Percentiles rank a stretch among this genome's conserved stretches.
These are phyloP conservation scores for Tetragnatha versicolor DNA, from an alignment of 1,140 invertebrate genomes.

Conservation along the genomic window DNA sequence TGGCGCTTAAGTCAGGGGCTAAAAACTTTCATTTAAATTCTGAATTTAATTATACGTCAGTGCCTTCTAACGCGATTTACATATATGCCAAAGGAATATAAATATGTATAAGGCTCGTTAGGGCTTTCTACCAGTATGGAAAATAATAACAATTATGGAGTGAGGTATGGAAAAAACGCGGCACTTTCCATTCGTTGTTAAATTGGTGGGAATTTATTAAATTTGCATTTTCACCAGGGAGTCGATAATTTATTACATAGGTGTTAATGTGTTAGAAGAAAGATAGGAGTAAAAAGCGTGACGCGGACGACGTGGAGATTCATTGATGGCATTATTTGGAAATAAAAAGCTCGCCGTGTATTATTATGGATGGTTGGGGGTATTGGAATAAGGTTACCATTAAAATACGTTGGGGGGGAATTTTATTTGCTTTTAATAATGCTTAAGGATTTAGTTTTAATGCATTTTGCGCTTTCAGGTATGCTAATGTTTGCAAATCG, in stretches of 20 bases:
- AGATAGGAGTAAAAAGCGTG: neutral
- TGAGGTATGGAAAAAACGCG: neutral
- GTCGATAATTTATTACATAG: conserved; percentile 37
- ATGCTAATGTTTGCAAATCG: no score
- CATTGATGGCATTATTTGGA: neutral
- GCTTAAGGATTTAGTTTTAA: no score
- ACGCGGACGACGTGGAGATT: neutral
- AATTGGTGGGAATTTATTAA: conserved; percentile 30
- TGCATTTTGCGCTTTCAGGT: no score
- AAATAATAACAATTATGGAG: conserved; percentile 33
- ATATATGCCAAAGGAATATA: conserved; percentile 28
- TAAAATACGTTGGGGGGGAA: neutral
- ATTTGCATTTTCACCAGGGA: conserved; percentile 18
- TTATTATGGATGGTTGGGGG: conserved; percentile 11
- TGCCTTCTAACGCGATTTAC: conserved; percentile 33
- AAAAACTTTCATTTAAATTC: conserved; percentile 46
- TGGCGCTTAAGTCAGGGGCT: neutral
- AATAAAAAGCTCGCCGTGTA: neutral
- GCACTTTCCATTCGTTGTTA: conserved; percentile 17
- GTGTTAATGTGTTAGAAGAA: conserved; percentile 9
- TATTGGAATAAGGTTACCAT: neutral
- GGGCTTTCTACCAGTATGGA: neutral
- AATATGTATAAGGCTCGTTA: conserved; percentile 47
- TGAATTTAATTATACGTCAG: conserved; percentile 30
- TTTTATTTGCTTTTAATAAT: neutral